A percentile compares a stretch with the other conserved stretches of the same genome.
phyloP scores from a whole-genome alignment of 2,113 vertebrate species.

The Taxidea taxus region DNA sequence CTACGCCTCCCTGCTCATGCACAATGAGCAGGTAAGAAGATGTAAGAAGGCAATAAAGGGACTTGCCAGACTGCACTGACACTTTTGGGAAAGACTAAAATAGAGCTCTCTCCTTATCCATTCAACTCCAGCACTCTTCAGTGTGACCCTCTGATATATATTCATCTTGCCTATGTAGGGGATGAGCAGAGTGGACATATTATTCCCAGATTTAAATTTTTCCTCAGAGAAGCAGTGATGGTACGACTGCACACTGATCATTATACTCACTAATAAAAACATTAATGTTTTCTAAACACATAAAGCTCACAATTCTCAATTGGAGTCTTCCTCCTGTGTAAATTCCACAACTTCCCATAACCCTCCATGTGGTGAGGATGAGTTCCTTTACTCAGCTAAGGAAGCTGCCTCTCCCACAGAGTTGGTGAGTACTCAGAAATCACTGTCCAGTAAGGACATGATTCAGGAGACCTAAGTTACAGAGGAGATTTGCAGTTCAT shows the following conservation, averaged over 20 bases:
- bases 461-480: not conserved
- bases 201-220: not conserved
- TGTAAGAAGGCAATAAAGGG: not conserved
- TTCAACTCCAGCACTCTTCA: not conserved
- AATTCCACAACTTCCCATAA: fast-evolving
- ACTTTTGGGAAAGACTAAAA: not conserved
- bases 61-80: not conserved
- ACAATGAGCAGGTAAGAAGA: no score
- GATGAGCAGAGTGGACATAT: not conserved
- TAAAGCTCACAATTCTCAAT: not conserved
- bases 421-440: not conserved
- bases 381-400: not conserved
- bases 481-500: not conserved
- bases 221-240: not conserved
- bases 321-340: not conserved
- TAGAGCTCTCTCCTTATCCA: not conserved
- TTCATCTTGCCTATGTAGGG: not conserved
- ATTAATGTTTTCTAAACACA: not conserved
- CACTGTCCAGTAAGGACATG: no score
- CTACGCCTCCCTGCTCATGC: no score
- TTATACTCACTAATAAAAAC: not conserved
- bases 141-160: not conserved
- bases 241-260: not conserved
- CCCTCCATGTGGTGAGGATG: not conserved
- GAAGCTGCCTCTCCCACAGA: not conserved